Conservation (phyloP, 2,797 vertebrate species). For the Leptodactylus fallax region DNA sequence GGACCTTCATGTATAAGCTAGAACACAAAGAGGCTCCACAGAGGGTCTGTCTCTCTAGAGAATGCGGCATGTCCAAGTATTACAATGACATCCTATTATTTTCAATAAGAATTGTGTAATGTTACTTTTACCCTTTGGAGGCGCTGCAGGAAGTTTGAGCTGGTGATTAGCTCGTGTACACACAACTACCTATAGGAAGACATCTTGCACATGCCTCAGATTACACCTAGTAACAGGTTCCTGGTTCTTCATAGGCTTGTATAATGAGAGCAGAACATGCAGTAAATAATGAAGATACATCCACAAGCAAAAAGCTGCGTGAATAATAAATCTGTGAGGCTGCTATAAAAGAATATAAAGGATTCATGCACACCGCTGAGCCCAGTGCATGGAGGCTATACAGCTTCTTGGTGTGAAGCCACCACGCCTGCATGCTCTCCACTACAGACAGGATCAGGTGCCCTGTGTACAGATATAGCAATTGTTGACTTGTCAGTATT, state of each 20-base stretch:
- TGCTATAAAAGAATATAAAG: no score
- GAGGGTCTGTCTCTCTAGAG: background rate
- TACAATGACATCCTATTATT: background rate
- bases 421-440: no score
- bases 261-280: background rate
- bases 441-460: no score
- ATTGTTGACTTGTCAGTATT: no score
- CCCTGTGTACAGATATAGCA: no score
- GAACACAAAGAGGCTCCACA: background rate
- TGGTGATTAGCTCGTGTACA: background rate
- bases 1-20: background rate
- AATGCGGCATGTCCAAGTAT: background rate
- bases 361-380: no score
- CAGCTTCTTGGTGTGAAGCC: no score
- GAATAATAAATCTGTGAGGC: background rate
- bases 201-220: background rate
- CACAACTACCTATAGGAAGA: background rate
- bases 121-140: background rate
- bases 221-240: background rate
- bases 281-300: background rate
- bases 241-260: background rate
- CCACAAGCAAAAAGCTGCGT: background rate
- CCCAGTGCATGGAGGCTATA: background rate
- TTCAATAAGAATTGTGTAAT: background rate
- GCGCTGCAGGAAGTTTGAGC: background rate